These are phyloP conservation scores for Caenorhabditis remanei DNA, from an alignment of 1,140 invertebrate species.

Conservation along the genomic window DNA sequence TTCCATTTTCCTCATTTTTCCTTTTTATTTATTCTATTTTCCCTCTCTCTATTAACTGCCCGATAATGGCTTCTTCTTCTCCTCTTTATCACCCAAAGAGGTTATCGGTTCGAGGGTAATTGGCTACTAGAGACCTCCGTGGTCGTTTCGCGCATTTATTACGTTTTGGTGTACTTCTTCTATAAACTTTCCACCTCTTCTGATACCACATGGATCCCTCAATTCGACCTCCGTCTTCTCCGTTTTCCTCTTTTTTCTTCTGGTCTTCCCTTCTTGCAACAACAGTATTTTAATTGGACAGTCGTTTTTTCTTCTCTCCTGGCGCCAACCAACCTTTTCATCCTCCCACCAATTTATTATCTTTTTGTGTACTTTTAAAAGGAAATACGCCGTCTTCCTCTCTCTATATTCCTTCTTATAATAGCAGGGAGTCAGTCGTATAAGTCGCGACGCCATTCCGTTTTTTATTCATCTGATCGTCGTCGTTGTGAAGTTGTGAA, in stretches of 20 bases:
- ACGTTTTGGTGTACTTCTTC: slow-evolving; percentile 23
- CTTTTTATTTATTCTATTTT: slow-evolving; percentile 39
- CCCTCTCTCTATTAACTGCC: slow-evolving; percentile 4
- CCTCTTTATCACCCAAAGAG: slow-evolving; percentile 11
- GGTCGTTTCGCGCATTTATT: background rate
- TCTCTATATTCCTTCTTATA: slow-evolving; percentile 20
- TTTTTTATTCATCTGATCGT: background rate
- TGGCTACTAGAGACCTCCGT: background rate
- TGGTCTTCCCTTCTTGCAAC: slow-evolving; percentile 25
- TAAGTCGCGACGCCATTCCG: slow-evolving; percentile 24
- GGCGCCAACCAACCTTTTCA: slow-evolving; percentile 48
- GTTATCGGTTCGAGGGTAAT: slow-evolving; percentile 32
- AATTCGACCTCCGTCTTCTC: background rate
- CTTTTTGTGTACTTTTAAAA: slow-evolving; percentile 55
- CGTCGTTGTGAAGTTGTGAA: slow-evolving; percentile 30
- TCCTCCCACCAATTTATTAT: slow-evolving; percentile 47
- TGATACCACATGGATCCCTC: background rate
- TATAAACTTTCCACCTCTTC: background rate
- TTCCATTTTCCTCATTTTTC: background rate
- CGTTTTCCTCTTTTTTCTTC: background rate
- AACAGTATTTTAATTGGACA: slow-evolving; percentile 50
- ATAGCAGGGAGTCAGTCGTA: slow-evolving; percentile 24
- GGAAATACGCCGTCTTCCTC: background rate
- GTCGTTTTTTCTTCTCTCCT: background rate
- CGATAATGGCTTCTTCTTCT: slow-evolving; percentile 40